phyloP scores from a whole-genome alignment of 2,113 vertebrate species.

The Orientallactaga bullata region DNA sequence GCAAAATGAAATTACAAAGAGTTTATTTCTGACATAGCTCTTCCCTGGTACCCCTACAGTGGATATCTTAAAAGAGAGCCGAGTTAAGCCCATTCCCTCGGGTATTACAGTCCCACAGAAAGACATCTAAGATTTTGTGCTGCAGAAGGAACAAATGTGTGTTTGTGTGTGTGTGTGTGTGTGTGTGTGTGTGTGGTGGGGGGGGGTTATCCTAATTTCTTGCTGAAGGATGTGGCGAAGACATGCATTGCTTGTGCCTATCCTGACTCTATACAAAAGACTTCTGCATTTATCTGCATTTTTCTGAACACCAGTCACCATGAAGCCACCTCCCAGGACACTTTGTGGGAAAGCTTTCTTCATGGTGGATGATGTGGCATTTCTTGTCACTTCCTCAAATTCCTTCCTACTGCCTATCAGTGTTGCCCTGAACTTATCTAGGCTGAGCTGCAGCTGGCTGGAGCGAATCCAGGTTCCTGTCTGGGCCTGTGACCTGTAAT shows the following conservation, averaged over 20 bases:
- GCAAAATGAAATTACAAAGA: conserved; percentile 66
- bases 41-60: background rate
- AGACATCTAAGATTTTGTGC: background rate
- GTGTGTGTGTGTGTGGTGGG: too few species aligned
- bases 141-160: background rate
- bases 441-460: conserved; percentile 66
- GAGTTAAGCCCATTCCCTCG: background rate
- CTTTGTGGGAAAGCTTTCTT: conserved; percentile 81
- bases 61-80: background rate
- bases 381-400: conserved; percentile 86
- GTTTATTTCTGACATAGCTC: conserved; percentile 52
- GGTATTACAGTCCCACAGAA: background rate
- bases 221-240: conserved; percentile 65
- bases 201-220: background rate
- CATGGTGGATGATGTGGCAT: conserved; percentile 76
- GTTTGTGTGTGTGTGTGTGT: background rate
- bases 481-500: conserved; percentile 25
- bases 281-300: conserved; percentile 71
- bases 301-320: conserved; percentile 50
- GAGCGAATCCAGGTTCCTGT: conserved; percentile 80
- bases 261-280: conserved; percentile 56
- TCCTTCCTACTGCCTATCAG: conserved; percentile 80
- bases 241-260: conserved; percentile 56
- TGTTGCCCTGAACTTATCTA: conserved; percentile 77
- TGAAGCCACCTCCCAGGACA: conserved; percentile 52